Base-by-base conservation (phyloP, 2,113 vertebrate species). In the Thomomys bottae region DNA sequence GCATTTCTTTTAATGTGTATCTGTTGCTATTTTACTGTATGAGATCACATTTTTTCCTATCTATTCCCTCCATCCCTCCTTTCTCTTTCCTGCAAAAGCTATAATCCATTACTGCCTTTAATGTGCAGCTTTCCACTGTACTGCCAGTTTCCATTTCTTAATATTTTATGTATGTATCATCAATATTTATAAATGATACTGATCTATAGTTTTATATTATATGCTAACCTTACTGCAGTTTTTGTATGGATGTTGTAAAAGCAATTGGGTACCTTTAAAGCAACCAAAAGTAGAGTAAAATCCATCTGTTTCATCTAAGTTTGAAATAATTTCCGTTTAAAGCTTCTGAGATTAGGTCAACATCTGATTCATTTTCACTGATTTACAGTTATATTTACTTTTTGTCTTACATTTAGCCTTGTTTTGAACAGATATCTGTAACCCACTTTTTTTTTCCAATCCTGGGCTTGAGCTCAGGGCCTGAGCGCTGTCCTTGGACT, bases 151-250 rank as follows among this genome's bases (percentile, higher is more conserved):
- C 75, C 23, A 73, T 49, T 73, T 85, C 38, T 72, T 84, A 81
- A 81, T 61, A 61, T 67, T 89, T 89, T 80, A 92, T 88, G 86
- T 68, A 88, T 83, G 93, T 76, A 18, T 70, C 77, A 84, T 88
- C 42, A 76, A 42, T 84, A 76, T 61, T 87, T 93, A 67, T 45
- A 68, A 71, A 24, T 80, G 85, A 93, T 38, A 76, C 30, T 70
- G 8, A 93, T 17, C 67, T 79, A 54, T 17, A 79, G 2, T 80
- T 86, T 89, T 70, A 78, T 73, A 20, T 57, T 78, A 12, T 80
- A 3, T 75, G 24, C 20, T 89, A 40, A 36, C 23, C 75, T 93
- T 87, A 63, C 14, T 70, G 36, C 8, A 90, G n/a, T 54, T 84
- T 88, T 94, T 83, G 45, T 45, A 75, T 49, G 88, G 15, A 23